Evolutionary conservation across 2,797 vertebrate species (phyloP).

Genomic region (Xenops minutus): DNA sequence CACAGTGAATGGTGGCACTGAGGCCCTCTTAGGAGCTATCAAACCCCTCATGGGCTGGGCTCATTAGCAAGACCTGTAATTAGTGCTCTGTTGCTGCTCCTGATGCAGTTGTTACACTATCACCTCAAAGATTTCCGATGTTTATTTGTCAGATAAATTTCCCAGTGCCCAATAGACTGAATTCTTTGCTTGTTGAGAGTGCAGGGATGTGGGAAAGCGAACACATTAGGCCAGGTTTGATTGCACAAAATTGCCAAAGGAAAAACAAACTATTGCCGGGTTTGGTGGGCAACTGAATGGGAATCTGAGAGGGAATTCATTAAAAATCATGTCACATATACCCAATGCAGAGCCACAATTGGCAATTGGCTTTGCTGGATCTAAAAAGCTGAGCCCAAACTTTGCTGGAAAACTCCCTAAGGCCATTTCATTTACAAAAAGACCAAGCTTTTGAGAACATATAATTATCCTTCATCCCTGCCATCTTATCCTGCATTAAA

Average conservation of each 20-base stretch:
- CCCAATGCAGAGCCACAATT: not conserved
- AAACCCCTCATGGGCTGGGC: not conserved
- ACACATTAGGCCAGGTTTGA: not conserved
- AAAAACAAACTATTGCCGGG: not conserved
- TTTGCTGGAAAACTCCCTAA: slow-evolving; percentile 50
- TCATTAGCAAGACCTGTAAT: not conserved
- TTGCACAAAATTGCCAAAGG: not conserved
- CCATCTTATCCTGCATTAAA: slow-evolving; percentile 59
- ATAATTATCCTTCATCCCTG: slow-evolving; percentile 64
- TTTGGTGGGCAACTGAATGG: not conserved
- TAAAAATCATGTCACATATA: slow-evolving; percentile 1
- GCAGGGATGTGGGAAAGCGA: not conserved
- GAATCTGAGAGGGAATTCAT: slow-evolving; percentile 2
- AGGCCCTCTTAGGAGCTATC: not conserved
- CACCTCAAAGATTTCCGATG: not conserved
- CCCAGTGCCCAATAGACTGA: not conserved
- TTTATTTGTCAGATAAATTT: not conserved
- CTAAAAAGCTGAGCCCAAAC: slow-evolving; percentile 36
- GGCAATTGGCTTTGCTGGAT: slow-evolving; percentile 10
- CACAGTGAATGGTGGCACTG: not conserved
- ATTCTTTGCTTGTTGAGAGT: not conserved
- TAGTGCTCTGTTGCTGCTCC: not conserved
- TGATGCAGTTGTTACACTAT: not conserved
- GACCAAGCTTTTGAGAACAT: slow-evolving; percentile 53
- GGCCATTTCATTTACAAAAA: slow-evolving; percentile 67